Percentiles rank a stretch among this genome's conserved stretches.
Evolutionary conservation across 1,140 invertebrate genomes (phyloP).

Genomic region (Lithobius niger): DNA sequence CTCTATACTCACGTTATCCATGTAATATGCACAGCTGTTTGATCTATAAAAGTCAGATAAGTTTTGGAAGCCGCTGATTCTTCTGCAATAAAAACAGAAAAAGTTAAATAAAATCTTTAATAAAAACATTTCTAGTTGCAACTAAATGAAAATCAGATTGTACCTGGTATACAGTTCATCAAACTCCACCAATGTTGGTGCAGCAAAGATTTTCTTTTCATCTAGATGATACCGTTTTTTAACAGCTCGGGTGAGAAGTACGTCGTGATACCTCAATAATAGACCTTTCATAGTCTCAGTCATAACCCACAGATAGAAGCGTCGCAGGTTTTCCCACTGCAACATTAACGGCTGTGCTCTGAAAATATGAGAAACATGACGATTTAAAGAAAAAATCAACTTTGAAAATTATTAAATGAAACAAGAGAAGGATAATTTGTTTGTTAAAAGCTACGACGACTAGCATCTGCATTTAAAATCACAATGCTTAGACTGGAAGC

Average conservation of each 20-base stretch:
- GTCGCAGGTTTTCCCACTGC: conserved; percentile 73
- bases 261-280: conserved; percentile 59
- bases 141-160: conserved; percentile 3
- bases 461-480: no score
- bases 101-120: conserved; percentile 12
- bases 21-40: conserved; percentile 62
- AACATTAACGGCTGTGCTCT: conserved; percentile 62
- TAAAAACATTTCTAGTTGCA: neutral
- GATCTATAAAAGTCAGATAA: conserved; percentile 65
- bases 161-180: conserved; percentile 76
- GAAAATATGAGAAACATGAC: conserved; percentile 21
- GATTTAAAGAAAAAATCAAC: conserved; percentile 7
- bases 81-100: conserved; percentile 34
- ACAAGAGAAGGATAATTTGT: no score
- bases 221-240: conserved; percentile 49
- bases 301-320: conserved; percentile 82
- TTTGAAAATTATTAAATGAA: neutral
- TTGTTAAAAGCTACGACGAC: no score
- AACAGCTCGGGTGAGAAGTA: conserved; percentile 57
- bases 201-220: conserved; percentile 63
- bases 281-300: conserved; percentile 78
- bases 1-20: conserved; percentile 40
- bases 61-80: conserved; percentile 57
- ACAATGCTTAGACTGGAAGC: no score
- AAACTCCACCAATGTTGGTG: conserved; percentile 68